Evolutionary conservation across 2,797 vertebrate genomes (phyloP).

Genomic region (Pelobates cultripes): DNA sequence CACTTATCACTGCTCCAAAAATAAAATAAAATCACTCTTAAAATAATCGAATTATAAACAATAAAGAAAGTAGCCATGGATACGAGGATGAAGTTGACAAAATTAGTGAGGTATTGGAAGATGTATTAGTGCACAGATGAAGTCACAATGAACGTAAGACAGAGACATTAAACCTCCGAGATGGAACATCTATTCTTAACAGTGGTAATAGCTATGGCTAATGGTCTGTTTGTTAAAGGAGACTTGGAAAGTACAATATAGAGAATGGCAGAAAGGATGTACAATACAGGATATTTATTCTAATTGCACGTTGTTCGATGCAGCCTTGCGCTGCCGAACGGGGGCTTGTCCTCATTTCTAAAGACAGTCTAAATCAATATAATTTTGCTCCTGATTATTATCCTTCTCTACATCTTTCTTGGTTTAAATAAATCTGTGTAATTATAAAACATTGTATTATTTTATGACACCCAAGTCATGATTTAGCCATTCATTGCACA

Average conservation of each 20-base stretch:
- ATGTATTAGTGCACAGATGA: slow-evolving; percentile 40
- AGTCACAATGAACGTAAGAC: slow-evolving; percentile 22
- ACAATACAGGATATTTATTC: slow-evolving; percentile 15
- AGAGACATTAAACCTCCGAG: slow-evolving; percentile 42
- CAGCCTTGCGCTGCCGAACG: background rate
- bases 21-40: slow-evolving; percentile 73
- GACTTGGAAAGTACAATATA: slow-evolving; percentile 33
- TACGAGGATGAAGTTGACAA: slow-evolving; percentile 62
- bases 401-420: no score
- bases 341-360: slow-evolving; percentile 31
- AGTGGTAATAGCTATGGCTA: slow-evolving; percentile 37
- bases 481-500: no score
- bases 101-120: slow-evolving; percentile 53
- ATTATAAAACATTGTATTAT: no score
- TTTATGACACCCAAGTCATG: no score
- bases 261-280: slow-evolving; percentile 9
- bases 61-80: slow-evolving; percentile 67
- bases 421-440: no score
- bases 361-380: slow-evolving; percentile 12
- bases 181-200: slow-evolving; percentile 39
- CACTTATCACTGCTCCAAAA: slow-evolving; percentile 78
- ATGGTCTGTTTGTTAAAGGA: slow-evolving; percentile 42
- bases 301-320: slow-evolving; percentile 18
- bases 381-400: slow-evolving; percentile 16
- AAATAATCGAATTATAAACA: slow-evolving; percentile 72